These are phyloP conservation scores for Syngnathus rostellatus DNA, from an alignment of 2,797 vertebrate species.

Conservation along the genomic window DNA sequence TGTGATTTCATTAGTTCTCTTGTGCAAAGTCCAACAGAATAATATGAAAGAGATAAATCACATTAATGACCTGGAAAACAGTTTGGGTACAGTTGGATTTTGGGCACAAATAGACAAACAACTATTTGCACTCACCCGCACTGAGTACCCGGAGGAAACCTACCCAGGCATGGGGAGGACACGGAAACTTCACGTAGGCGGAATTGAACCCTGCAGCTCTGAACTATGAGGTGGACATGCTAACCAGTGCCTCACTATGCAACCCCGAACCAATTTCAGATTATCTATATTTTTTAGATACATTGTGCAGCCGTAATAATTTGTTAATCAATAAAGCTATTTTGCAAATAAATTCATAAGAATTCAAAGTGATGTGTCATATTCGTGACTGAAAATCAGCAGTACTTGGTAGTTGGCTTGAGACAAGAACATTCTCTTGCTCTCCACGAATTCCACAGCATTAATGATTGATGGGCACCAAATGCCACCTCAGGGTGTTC, in stretches of 20 bases:
- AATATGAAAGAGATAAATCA: neutral
- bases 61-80: neutral
- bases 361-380: neutral
- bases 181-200: too few relatives aligned
- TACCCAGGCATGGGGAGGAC: too few relatives aligned
- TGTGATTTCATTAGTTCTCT: neutral
- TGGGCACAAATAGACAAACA: too few relatives aligned
- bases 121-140: too few relatives aligned
- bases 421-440: conserved; percentile 11
- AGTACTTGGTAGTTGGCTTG: neutral
- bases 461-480: conserved; percentile 35
- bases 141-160: too few relatives aligned
- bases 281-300: too few relatives aligned
- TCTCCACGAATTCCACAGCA: conserved; percentile 19
- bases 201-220: too few relatives aligned
- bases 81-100: neutral
- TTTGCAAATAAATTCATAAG: neutral
- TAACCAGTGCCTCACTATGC: too few relatives aligned
- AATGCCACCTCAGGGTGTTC: conserved; percentile 43
- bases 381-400: neutral
- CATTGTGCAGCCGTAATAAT: too few relatives aligned
- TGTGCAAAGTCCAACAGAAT: neutral
- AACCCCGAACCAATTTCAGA: too few relatives aligned
- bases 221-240: too few relatives aligned
- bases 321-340: neutral